Evolutionary conservation across 2,888 invertebrate species (phyloP), one percentile per base, ranked within the genome.

Genomic region (Pachliopta kotzebuea): DNA sequence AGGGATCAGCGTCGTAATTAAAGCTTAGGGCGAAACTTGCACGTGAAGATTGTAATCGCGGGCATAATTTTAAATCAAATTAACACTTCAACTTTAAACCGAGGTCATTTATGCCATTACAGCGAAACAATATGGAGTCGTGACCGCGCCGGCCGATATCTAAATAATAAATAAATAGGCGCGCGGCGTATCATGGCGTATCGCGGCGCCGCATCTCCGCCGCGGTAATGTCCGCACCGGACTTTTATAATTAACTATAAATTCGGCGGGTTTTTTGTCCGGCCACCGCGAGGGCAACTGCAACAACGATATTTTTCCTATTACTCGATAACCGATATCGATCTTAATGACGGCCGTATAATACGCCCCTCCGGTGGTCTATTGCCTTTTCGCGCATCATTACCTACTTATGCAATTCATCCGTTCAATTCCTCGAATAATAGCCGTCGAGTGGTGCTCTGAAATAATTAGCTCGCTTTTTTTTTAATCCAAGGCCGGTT

Each of bases 201-300:
- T 90, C 90, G 76, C 73, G 73, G 79, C 81, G 81, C 80, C 85
- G 88, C 83, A 90, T 90, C 90, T 86, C 81, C 78, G 80, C 81
- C 78, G 80, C 79, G 85, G 86, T 91, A 91, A 90, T 91, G 87
- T 85, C 86, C 76, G 76, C 82, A 84, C 79, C 81, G 78, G 86
- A 90, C 81, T 90, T 90, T 91, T 91, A 90, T 90, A 91, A 91
- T 91, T 90, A 91, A 91, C 90, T 89, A 90, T 91, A 90, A 91
- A 91, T 91, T 90, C 82, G 85, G 84, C 80, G 73, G 83, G 85
- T 90, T 91, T 91, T 90, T 90, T 90, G 87, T 86, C 74, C 77
- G 75, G 76, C 74, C 65, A 69, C 72, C 73, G 37, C 37, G 78
- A 78, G 80, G 80, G 81, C 78, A 79, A n/a, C 70, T 83, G 82